Evolutionary conservation across 2,888 invertebrate genomes (phyloP).

Genomic region (Coremacera marginata): DNA sequence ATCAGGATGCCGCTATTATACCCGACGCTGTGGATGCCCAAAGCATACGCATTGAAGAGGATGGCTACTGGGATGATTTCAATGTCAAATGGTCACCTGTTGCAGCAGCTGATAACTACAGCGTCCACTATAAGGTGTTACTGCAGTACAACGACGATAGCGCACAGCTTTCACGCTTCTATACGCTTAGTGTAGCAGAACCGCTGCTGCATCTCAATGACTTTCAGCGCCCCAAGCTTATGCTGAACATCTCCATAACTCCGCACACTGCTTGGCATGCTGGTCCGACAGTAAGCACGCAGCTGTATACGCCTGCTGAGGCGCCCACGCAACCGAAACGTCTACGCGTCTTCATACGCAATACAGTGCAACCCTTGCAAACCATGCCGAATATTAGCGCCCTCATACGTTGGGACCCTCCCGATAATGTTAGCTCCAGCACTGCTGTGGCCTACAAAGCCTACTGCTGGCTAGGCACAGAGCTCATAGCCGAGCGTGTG

Average conservation of each 20-base stretch:
- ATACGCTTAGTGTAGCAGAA: constrained; percentile 52
- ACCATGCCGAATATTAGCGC: constrained; percentile 70
- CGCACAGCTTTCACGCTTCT: constrained; percentile 36
- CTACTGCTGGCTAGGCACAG: constrained; percentile 74
- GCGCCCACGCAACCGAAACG: constrained; percentile 81
- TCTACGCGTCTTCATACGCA: constrained; percentile 80
- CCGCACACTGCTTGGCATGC: constrained; percentile 90
- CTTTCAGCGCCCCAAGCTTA: constrained; percentile 75
- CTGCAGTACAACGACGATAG: constrained; percentile 46
- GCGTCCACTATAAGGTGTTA: constrained; percentile 77
- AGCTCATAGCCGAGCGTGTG: constrained; percentile 52
- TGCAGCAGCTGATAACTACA: constrained; percentile 81
- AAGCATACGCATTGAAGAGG: constrained; percentile 74
- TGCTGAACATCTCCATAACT: constrained; percentile 79
- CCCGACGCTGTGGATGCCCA: constrained; percentile 79
- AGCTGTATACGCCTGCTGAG: constrained; percentile 83
- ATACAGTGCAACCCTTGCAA: constrained; percentile 65
- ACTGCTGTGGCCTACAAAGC: constrained; percentile 75
- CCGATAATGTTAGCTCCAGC: constrained; percentile 80
- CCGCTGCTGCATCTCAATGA: constrained; percentile 68
- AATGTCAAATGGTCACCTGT: constrained; percentile 87
- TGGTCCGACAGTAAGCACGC: constrained; percentile 74
- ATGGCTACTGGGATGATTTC: constrained; percentile 84
- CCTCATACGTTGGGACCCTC: constrained; percentile 85
- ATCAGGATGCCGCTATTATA: constrained; percentile 74